Evolutionary conservation across 2,797 vertebrate genomes (phyloP), one percentile per base, ranked within the genome.

Genomic region (Loriculus beryllinus): DNA sequence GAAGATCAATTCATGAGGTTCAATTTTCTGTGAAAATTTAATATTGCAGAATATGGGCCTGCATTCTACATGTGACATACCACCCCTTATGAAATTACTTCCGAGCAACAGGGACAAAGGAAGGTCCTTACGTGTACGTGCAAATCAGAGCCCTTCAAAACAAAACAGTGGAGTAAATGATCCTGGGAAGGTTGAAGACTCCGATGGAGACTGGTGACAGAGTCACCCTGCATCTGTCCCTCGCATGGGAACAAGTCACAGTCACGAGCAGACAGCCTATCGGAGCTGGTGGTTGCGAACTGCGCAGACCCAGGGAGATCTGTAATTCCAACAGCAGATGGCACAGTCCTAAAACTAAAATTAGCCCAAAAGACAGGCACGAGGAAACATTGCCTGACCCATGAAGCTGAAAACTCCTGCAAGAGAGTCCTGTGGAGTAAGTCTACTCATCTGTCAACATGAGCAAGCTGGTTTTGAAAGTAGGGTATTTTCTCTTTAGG

Each of bases 311-410:
- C 35, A 29, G 67, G 35, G 60, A 95, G 86, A 93, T 96, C 22
- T 94, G 52, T 85, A 82, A 33, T 86, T 95, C 60, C 48, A 85
- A 94, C 96, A 93, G 95, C 92, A 97, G 96, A 80, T 96, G 96
- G 96, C 96, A 93, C 31, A 91, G 70, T 96, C 92, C 71, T 79
- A 97, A 95, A 95, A 94, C 77, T 40, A 92, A 97, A 97, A 74
- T 39, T 74, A 64, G 22, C 10, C 35, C 40, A 19, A 14, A 11
- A 52, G 33, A 48, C 62, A 35, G 51, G 19, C 25, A 6, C 4
- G 0, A 35, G 45, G 35, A 78, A 71, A 23, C 48, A 18, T 0
- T 11, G 31, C n/a, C 23, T 14, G 49, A 15, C 29, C 25, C 33
- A 11, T 0, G 22, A 62, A 22, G 26, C 22, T 29, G 76, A 51